Evolutionary conservation across 2,888 invertebrate species (phyloP).

Genomic region (Miltochrista miniata): DNA sequence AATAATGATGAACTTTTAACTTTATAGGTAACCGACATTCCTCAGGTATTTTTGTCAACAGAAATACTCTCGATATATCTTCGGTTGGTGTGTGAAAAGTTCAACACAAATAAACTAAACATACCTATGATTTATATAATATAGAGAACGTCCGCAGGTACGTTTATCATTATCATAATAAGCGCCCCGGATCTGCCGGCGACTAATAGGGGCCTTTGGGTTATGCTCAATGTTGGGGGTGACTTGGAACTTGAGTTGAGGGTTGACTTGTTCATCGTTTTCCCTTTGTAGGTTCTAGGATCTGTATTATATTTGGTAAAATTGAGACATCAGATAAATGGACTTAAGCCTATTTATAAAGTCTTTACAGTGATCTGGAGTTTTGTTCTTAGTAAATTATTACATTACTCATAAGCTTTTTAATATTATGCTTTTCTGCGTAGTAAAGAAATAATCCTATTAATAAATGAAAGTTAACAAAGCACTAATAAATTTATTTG

Average conservation of each 20-base stretch:
- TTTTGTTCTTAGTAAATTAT: too few species aligned
- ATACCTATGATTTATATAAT: slow-evolving; percentile 21
- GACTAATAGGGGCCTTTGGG: slow-evolving; percentile 5
- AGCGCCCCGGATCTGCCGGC: slow-evolving; percentile 32
- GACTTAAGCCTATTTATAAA: not conserved
- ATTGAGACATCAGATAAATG: not conserved
- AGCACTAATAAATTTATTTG: slow-evolving; percentile 8
- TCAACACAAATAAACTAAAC: slow-evolving; percentile 13
- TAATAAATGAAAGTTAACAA: not conserved
- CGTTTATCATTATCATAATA: slow-evolving; percentile 37
- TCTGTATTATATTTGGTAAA: slow-evolving; percentile 17
- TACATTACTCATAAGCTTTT: too few species aligned
- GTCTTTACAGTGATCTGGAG: too few species aligned
- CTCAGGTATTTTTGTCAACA: not conserved
- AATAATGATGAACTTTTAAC: too few species aligned
- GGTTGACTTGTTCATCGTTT: slow-evolving; percentile 36
- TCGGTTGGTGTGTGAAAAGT: not conserved
- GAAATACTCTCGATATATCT: not conserved
- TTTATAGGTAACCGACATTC: too few species aligned
- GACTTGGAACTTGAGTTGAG: slow-evolving; percentile 31
- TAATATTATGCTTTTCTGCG: not conserved
- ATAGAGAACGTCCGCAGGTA: slow-evolving; percentile 24
- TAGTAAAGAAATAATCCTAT: not conserved
- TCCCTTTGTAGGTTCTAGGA: slow-evolving; percentile 31
- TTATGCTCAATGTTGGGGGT: slow-evolving; percentile 2